These are phyloP conservation scores for Coryphaenoides rupestris DNA, from an alignment of 2,113 vertebrate species.

Conservation along the genomic window DNA sequence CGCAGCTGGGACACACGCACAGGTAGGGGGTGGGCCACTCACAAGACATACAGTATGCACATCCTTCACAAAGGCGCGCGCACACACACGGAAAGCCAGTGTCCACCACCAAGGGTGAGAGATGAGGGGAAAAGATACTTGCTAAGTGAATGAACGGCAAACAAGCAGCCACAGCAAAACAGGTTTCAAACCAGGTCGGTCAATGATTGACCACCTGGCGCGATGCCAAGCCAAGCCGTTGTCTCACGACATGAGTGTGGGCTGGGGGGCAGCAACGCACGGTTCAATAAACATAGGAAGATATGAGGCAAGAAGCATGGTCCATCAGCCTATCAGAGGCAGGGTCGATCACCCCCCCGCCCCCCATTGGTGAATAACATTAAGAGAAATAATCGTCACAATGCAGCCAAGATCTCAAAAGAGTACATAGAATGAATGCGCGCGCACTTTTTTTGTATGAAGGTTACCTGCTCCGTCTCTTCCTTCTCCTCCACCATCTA, in stretches of 20 bases:
- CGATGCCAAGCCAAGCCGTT: not conserved
- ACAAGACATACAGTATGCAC: too few species aligned
- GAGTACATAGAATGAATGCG: not conserved
- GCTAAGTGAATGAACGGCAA: not conserved
- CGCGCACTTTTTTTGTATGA: too few species aligned
- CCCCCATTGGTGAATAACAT: not conserved
- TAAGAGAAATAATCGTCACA: not conserved
- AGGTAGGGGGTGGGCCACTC: too few species aligned
- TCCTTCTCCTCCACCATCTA: conserved; percentile 39
- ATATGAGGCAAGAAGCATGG: not conserved
- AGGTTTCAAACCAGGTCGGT: not conserved
- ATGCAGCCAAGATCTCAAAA: not conserved
- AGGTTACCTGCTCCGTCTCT: conserved; percentile 15
- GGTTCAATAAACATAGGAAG: not conserved
- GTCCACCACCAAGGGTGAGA: too few species aligned
- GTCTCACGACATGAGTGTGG: not conserved
- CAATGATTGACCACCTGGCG: not conserved
- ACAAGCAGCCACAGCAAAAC: not conserved
- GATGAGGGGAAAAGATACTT: too few species aligned
- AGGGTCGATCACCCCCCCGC: too few species aligned
- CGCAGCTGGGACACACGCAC: conserved; percentile 71
- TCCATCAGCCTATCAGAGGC: conserved; percentile 4
- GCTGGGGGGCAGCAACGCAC: not conserved
- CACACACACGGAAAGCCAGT: too few species aligned
- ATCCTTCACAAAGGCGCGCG: too few species aligned